Evolutionary conservation across 2,797 vertebrate genomes (phyloP).

Genomic region (Loris lydekkerianus): DNA sequence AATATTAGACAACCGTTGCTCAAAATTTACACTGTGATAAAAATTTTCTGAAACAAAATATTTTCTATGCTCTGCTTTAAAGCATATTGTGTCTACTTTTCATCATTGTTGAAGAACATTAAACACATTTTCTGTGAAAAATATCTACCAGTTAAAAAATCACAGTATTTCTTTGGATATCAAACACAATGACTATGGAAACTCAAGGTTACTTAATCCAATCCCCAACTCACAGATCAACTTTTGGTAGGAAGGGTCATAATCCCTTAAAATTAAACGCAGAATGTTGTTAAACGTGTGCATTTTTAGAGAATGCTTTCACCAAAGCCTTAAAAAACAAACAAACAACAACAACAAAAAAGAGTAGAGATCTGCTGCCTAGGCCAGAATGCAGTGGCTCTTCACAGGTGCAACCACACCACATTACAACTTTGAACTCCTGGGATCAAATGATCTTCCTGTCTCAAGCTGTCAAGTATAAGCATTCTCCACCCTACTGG

Average conservation of each 20-base stretch:
- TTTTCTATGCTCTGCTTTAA: slow-evolving; percentile 11
- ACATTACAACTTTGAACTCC: not conserved
- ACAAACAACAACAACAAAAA: no score
- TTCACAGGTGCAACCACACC: not conserved
- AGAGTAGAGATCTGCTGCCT: not conserved
- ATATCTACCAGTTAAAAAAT: not conserved
- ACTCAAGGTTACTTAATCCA: not conserved
- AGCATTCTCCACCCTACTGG: no score
- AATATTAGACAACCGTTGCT: not conserved
- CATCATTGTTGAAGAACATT: not conserved
- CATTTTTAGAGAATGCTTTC: not conserved
- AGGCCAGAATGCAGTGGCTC: not conserved
- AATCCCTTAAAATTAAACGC: slow-evolving; percentile 30
- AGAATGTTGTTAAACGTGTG: not conserved
- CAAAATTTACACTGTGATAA: slow-evolving; percentile 38
- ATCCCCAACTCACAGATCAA: not conserved
- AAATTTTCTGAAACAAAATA: slow-evolving; percentile 36
- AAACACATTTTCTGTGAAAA: slow-evolving; percentile 56
- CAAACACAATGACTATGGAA: slow-evolving; percentile 13
- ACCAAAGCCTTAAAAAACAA: not conserved
- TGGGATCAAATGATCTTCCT: not conserved
- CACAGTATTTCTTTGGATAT: slow-evolving; percentile 16
- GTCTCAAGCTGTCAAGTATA: not conserved
- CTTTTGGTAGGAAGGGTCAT: not conserved
- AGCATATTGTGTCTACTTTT: not conserved